Percentiles rank a stretch among this genome's conserved stretches.
These are phyloP conservation scores for Epinephelus malabaricus DNA, from an alignment of 2,797 vertebrate genomes.

Conservation along the genomic window DNA sequence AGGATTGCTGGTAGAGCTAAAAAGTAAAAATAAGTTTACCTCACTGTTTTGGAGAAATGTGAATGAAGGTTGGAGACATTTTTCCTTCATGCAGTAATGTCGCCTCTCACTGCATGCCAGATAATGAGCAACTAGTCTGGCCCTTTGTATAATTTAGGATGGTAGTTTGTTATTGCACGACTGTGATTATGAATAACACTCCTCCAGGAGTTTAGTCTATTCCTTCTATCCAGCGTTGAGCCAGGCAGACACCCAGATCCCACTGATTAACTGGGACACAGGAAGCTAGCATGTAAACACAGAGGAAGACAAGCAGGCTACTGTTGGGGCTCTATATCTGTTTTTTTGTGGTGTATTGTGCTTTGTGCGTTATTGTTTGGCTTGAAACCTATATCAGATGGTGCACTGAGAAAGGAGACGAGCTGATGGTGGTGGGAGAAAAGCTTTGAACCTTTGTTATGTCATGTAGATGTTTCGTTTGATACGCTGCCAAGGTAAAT, in stretches of 20 bases:
- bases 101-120: slow-evolving; percentile 14
- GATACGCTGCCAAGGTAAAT: not conserved
- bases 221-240: slow-evolving; percentile 44
- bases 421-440: not conserved
- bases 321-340: slow-evolving; percentile 52
- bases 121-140: slow-evolving; percentile 64
- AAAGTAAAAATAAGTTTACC: slow-evolving; percentile 12
- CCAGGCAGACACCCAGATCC: slow-evolving; percentile 78
- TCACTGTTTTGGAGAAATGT: not conserved
- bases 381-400: slow-evolving; percentile 43
- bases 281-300: slow-evolving; percentile 82
- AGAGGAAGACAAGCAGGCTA: slow-evolving; percentile 59
- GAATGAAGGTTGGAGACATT: slow-evolving; percentile 29
- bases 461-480: not conserved
- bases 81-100: slow-evolving; percentile 45
- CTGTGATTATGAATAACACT: slow-evolving; percentile 69
- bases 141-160: slow-evolving; percentile 59
- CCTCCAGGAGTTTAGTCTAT: slow-evolving; percentile 79
- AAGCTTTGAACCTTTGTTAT: not conserved
- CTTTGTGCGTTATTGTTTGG: slow-evolving; percentile 30
- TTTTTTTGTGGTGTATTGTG: slow-evolving; percentile 13
- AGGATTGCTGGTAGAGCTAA: not conserved
- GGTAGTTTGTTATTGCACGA: slow-evolving; percentile 75
- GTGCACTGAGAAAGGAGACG: slow-evolving; percentile 1
- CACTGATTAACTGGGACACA: slow-evolving; percentile 77